phyloP scores from a whole-genome alignment of 2,888 invertebrate species.

The Pollenia griseotomentosa region DNA sequence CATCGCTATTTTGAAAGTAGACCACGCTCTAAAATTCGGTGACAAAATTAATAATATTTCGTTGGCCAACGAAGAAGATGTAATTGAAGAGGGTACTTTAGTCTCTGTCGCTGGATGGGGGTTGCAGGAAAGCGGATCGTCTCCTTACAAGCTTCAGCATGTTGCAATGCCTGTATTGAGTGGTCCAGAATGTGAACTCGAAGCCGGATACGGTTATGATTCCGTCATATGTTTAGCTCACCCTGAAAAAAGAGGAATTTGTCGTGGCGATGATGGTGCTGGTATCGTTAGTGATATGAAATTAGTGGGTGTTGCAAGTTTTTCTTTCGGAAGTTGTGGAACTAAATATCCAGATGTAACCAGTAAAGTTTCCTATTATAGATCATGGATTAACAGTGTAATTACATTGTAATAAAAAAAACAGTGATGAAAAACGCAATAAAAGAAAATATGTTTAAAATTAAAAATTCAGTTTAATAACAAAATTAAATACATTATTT shows the following conservation, averaged over 20 bases:
- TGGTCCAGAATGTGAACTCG: conserved; percentile 75
- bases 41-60: conserved; percentile 76
- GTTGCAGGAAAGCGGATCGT: conserved; percentile 74
- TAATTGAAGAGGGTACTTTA: conserved; percentile 74
- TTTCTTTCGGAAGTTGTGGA: conserved; percentile 80
- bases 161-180: conserved; percentile 77
- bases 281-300: conserved; percentile 78
- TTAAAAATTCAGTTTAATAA: too few relatives aligned
- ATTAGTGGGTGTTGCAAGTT: conserved; percentile 79
- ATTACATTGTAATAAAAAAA: conserved; percentile 29
- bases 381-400: conserved; percentile 78
- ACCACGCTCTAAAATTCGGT: conserved; percentile 72
- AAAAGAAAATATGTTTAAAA: not conserved
- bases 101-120: conserved; percentile 82
- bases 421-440: not conserved
- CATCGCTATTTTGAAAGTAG: conserved; percentile 78
- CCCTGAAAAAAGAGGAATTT: conserved; percentile 78
- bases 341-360: conserved; percentile 80
- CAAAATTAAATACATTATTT: too few relatives aligned
- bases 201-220: conserved; percentile 79
- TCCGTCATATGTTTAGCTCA: conserved; percentile 79
- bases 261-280: conserved; percentile 81
- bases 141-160: conserved; percentile 79
- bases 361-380: conserved; percentile 77
- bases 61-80: conserved; percentile 75